These are phyloP conservation scores for Sebastes vulpes DNA, from an alignment of 2,797 vertebrate species.

Conservation along the genomic window DNA sequence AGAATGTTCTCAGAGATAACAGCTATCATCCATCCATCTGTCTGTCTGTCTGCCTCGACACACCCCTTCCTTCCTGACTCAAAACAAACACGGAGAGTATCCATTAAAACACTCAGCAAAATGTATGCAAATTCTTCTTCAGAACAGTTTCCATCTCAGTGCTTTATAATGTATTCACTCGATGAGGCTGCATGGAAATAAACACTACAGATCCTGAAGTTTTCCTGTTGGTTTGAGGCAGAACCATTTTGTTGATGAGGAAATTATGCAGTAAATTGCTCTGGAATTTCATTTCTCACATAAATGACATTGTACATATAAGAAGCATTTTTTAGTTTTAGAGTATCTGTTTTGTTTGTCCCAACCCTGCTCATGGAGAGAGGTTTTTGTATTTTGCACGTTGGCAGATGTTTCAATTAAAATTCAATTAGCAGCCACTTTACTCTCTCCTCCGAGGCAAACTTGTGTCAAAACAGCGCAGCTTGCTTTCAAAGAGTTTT, in stretches of 20 bases:
- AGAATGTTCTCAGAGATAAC: slow-evolving; percentile 35
- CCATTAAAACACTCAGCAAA: neutral
- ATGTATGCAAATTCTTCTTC: neutral
- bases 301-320: neutral
- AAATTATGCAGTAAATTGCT: neutral
- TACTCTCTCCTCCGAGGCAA: neutral
- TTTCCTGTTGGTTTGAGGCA: neutral
- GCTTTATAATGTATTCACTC: neutral
- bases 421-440: neutral
- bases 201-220: neutral
- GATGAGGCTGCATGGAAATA: neutral
- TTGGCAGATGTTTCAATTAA: neutral
- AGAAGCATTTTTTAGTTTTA: neutral
- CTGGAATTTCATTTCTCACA: neutral
- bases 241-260: neutral
- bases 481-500: neutral
- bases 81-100: slow-evolving; percentile 20
- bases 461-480: neutral
- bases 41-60: slow-evolving; percentile 6
- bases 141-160: neutral
- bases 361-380: neutral
- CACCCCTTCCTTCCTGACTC: slow-evolving; percentile 17
- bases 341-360: neutral
- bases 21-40: slow-evolving; percentile 29
- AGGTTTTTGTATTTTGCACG: neutral